Evolutionary conservation across 2,113 vertebrate genomes (phyloP).

Genomic region (Elachura formosa): DNA sequence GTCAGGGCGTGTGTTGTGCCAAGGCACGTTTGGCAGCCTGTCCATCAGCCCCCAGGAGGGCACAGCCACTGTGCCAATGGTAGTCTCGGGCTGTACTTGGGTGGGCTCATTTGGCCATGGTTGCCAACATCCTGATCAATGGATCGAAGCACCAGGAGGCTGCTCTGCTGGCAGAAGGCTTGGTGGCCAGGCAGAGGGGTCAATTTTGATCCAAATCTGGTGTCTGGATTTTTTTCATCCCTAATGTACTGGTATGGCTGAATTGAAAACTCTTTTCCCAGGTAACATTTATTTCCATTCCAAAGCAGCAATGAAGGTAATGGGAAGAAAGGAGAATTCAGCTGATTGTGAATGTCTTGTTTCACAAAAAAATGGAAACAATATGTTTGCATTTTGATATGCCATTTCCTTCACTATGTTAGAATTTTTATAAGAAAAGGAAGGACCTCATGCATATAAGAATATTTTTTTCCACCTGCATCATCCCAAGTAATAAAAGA

Average conservation of each 20-base stretch:
- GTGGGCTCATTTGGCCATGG: background rate
- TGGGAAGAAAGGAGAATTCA: background rate
- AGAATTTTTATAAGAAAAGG: background rate
- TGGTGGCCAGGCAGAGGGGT: fast-evolving
- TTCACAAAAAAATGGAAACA: background rate
- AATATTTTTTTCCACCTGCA: background rate
- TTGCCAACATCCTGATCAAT: background rate
- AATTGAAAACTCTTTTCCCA: background rate
- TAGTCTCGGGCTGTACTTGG: background rate
- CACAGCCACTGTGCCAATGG: fast-evolving
- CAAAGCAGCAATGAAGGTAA: background rate
- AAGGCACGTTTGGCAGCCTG: fast-evolving
- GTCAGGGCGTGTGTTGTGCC: background rate
- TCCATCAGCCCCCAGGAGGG: background rate
- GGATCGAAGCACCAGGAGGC: fast-evolving
- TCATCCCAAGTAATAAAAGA: background rate
- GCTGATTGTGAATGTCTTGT: background rate
- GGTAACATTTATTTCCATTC: background rate
- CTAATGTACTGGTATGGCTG: background rate
- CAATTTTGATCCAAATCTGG: background rate
- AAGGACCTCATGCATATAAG: background rate
- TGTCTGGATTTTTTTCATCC: background rate
- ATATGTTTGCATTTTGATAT: background rate
- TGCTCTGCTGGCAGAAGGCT: background rate
- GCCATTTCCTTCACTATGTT: background rate